Conservation (phyloP, 92 coral and sea anemone genomes). For the Paragorgia papillata region DNA sequence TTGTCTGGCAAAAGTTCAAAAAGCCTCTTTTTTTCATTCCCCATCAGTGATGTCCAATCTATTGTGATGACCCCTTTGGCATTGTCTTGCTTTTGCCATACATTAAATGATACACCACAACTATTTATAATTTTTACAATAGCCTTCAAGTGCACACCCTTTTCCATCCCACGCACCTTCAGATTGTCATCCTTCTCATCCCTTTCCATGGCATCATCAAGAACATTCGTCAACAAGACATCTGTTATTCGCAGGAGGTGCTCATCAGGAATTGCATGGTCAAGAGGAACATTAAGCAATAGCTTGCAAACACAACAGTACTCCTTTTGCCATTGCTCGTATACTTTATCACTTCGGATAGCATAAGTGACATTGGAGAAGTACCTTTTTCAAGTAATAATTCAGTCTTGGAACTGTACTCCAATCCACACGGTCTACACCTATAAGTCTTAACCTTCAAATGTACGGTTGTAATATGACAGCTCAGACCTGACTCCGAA, state of each 20-base stretch:
- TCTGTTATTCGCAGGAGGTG: conserved; percentile 31
- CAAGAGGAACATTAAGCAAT: conserved; percentile 53
- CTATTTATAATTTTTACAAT: conserved; percentile 28
- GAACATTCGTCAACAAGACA: conserved; percentile 42
- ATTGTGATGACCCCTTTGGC: conserved; percentile 34
- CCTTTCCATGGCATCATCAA: conserved; percentile 71
- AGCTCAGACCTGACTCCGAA: too few species aligned
- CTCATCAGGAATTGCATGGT: conserved; percentile 41
- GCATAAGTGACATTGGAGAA: conserved; percentile 45
- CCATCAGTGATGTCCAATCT: conserved; percentile 57
- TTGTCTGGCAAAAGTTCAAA: conserved; percentile 24
- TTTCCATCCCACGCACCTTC: conserved; percentile 23
- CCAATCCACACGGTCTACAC: too few species aligned
- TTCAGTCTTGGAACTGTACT: too few species aligned
- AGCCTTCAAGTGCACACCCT: conserved; percentile 41
- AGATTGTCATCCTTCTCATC: conserved; percentile 35
- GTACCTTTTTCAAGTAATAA: too few species aligned
- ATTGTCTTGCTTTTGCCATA: conserved; percentile 47
- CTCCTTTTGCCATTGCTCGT: conserved; percentile 26
- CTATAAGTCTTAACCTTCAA: too few species aligned
- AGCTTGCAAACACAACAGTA: conserved; percentile 54
- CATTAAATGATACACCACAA: conserved; percentile 52
- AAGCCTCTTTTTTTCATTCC: conserved; percentile 38
- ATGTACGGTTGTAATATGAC: too few species aligned
- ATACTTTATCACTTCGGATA: conserved; percentile 41